These are phyloP conservation scores for Antheraea pernyi DNA, from an alignment of 1,140 invertebrate species.

Conservation along the genomic window DNA sequence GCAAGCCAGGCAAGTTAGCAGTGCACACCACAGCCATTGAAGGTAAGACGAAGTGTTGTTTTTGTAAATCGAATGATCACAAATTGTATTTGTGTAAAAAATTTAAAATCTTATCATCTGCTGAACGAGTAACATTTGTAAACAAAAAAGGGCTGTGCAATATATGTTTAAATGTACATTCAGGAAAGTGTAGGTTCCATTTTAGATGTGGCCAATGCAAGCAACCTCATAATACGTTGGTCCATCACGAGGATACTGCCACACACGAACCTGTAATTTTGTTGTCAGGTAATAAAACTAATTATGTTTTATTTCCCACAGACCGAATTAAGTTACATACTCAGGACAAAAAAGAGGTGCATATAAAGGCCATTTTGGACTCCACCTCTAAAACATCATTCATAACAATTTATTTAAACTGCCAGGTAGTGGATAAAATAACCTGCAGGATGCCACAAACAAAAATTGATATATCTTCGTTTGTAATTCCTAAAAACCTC, in stretches of 20 bases:
- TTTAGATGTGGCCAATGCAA: too few species aligned
- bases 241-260: background rate
- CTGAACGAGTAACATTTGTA: constrained; percentile 13
- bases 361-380: constrained; percentile 13
- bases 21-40: background rate
- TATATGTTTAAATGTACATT: too few species aligned
- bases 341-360: constrained; percentile 4
- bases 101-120: constrained; percentile 14
- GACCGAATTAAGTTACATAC: background rate
- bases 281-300: constrained; percentile 11
- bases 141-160: too few species aligned
- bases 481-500: background rate
- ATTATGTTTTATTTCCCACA: constrained; percentile 10
- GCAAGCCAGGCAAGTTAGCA: background rate
- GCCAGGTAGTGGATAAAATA: constrained; percentile 4
- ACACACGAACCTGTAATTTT: constrained; percentile 3
- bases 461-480: background rate
- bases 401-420: background rate
- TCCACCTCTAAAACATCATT: constrained; percentile 4
- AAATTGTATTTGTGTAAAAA: constrained; percentile 20
- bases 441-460: background rate
- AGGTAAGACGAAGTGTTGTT: background rate
- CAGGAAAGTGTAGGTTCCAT: too few species aligned
- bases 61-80: constrained; percentile 11
- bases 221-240: constrained; percentile 23